Evolutionary conservation across 2,113 vertebrate species (phyloP), one percentile per base, ranked within the genome.

Genomic region (Chaetorhynchus papuensis): DNA sequence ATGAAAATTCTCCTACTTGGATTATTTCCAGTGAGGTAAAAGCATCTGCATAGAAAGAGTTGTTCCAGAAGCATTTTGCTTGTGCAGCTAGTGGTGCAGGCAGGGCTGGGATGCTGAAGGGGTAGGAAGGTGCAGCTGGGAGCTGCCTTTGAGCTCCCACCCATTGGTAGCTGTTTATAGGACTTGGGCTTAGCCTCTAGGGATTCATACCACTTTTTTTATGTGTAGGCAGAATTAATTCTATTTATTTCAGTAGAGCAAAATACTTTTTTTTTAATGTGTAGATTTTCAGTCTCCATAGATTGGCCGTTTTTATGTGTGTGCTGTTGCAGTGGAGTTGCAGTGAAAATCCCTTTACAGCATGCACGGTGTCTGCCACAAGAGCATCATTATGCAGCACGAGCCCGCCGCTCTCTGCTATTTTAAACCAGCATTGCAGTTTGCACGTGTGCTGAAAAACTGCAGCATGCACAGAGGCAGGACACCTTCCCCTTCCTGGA

Each of bases 341-440:
- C 42, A 52, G 8, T 64, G 68, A 90, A 83, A 83, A 77, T 71
- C 49, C 42, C 26, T 49, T 87, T 66, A 22, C 42, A 4, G 1
- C 1, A 0, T 21, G 39, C 5, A 2, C 68, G 42, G n/a, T 50
- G 4, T 63, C 76, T 53, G 81, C 70, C 61, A 35, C 22, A 41
- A 69, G 23, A 69, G 49, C 74, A 71, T 57, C 5, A 1, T 42
- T 35, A 65, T 7, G 44, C 72, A 54, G 44, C 44, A 16, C 1
- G 5, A 80, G 68, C 21, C 69, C 1, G 1, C 23, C 0, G 0
- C 28, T 13, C 27, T 57, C 52, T 53, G 9, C 35, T 83, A 44
- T 61, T 91, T 82, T 76, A 68, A 68, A 87, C 41, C 19, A 83
- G 33, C 13, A 5, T 26, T 77, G 47, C 20, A 45, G 53, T 64